Evolutionary conservation across 2,888 invertebrate species (phyloP).

Genomic region (Morpho helenor): DNA sequence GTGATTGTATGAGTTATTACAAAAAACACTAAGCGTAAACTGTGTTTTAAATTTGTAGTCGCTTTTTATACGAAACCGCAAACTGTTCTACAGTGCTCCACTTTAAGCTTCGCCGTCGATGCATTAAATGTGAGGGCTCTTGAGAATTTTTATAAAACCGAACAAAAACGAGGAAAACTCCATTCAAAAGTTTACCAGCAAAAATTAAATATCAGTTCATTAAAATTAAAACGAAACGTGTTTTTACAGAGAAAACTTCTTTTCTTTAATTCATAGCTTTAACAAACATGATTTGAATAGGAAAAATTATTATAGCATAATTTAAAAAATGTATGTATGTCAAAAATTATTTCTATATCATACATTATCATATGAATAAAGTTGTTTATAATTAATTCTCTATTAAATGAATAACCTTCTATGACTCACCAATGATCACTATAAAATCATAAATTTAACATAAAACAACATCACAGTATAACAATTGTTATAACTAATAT

Average conservation of each 20-base stretch:
- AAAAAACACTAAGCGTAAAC: background rate
- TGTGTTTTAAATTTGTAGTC: constrained; percentile 5
- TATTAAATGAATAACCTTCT: too few relatives aligned
- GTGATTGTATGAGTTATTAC: too few relatives aligned
- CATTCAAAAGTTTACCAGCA: constrained; percentile 2
- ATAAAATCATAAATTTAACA: constrained; percentile 66
- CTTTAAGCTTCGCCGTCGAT: constrained; percentile 11
- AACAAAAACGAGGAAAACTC: constrained; percentile 3
- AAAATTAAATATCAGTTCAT: too few relatives aligned
- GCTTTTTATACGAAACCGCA: constrained; percentile 9
- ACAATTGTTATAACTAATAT: constrained; percentile 11
- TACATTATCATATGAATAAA: too few relatives aligned
- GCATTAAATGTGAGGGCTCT: constrained; percentile 13
- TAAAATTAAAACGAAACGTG: too few relatives aligned
- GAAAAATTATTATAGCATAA: too few relatives aligned
- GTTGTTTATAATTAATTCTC: too few relatives aligned
- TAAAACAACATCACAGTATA: constrained; percentile 49
- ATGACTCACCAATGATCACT: constrained; percentile 72
- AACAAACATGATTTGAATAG: too few relatives aligned
- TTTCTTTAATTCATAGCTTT: too few relatives aligned
- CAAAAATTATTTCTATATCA: too few relatives aligned
- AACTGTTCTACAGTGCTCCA: constrained; percentile 4
- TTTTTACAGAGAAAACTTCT: background rate
- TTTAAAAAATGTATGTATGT: too few relatives aligned
- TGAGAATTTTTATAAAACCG: constrained; percentile 6